Evolutionary conservation across 2,888 invertebrate genomes (phyloP).

Genomic region (Monoplex corrugatus): DNA sequence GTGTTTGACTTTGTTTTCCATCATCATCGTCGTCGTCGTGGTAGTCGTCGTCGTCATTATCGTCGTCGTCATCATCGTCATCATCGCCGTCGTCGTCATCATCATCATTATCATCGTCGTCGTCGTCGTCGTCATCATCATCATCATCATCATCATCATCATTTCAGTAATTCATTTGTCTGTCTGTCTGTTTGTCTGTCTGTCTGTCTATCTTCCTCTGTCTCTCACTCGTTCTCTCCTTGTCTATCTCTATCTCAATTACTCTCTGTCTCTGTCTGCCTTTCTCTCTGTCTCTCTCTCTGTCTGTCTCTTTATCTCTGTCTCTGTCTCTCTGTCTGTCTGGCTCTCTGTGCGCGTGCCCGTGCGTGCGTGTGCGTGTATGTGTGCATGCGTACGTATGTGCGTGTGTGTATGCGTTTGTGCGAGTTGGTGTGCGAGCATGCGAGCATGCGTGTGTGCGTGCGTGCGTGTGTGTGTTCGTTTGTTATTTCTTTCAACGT

Average conservation of each 20-base stretch:
- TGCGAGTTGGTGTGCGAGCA: constrained; percentile 4
- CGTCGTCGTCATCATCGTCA: not conserved
- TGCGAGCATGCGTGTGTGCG: not conserved
- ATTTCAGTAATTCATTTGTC: too few species aligned
- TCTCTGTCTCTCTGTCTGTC: too few species aligned
- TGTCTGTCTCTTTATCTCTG: too few species aligned
- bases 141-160: not conserved
- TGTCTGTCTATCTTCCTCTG: too few species aligned
- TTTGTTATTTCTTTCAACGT: too few species aligned
- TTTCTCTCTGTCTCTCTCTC: too few species aligned
- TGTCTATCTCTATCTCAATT: too few species aligned
- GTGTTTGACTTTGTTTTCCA: not conserved
- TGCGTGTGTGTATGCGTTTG: constrained; percentile 20
- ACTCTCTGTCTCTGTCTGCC: too few species aligned
- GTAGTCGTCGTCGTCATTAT: not conserved
- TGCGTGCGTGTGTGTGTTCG: too few species aligned
- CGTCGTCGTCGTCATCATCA: not conserved
- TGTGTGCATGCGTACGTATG: too few species aligned
- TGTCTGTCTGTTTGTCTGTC: too few species aligned
- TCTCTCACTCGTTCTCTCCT: too few species aligned
- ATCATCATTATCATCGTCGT: not conserved
- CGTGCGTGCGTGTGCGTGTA: not conserved
- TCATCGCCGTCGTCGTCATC: not conserved
- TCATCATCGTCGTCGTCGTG: not conserved
- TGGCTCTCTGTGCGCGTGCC: not conserved